Evolutionary conservation across 1,140 invertebrate species (phyloP), one percentile per base, ranked within the genome.

Genomic region (Tenebrio molitor): DNA sequence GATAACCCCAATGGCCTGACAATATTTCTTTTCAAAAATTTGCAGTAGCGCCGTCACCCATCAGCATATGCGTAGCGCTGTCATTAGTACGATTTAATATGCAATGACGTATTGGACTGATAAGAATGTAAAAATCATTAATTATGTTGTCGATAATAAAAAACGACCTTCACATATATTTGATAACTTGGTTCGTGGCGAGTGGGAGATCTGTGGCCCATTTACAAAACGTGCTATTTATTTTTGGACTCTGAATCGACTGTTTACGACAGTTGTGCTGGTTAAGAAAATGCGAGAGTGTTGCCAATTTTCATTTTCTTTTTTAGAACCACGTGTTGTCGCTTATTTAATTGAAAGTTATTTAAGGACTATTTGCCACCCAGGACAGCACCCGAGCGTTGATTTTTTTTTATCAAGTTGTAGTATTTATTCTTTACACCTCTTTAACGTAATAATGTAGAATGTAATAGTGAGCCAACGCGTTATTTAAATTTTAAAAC

Each of bases 111-210:
- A 39, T 39, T 12, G 5, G 12, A 7, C 5, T 39, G n/a, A 39
- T 39, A 39, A 5, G 36, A 39, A 39, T 12, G 12, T 8, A 12
- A 39, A 7, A 2, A 2, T 29, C 50, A 58, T 58, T 58, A n/a
- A 53, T 25, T 8, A 53, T 29, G 4, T 5, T 5, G 10, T 33
- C 29, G 29, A 50, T n/a, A n/a, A n/a, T n/a, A n/a, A 29, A 29
- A 29, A 29, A 14, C 50, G 50, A 58, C 50, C 50, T 58, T 58
- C 50, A 58, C 50, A 58, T 17, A 58, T 58, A 58, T 58, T 58
- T 58, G 50, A 58, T 58, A 58, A 58, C 8, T 8, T 7, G 5
- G 19, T 10, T n/a, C 44, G 50, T 58, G 15, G n/a, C 19, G 42
- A 17, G 42, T 4, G 42, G 42, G 42, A 17, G 19, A 39, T 25